These are phyloP conservation scores for Seira sanloemensis DNA, from an alignment of 2,888 invertebrate species.

Conservation along the genomic window DNA sequence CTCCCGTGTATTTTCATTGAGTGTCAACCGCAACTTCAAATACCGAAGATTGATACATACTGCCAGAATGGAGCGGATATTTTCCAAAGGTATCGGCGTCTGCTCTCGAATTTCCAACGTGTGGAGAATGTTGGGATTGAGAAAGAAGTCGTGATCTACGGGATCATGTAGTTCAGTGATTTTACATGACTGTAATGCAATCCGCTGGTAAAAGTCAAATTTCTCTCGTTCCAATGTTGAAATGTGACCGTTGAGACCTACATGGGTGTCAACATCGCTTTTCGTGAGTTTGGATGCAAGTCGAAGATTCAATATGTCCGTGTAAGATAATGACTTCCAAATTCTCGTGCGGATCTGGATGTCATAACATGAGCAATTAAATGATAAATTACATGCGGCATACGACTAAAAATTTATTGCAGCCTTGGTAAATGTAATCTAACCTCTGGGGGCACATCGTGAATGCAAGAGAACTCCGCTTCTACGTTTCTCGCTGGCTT, in stretches of 20 bases:
- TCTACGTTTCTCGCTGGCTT: slow-evolving; percentile 22
- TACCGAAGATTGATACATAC: slow-evolving; percentile 42
- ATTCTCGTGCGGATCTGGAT: slow-evolving; percentile 50
- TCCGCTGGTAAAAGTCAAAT: slow-evolving; percentile 49
- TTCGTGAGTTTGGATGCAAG: slow-evolving; percentile 48
- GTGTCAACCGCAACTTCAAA: slow-evolving; percentile 47
- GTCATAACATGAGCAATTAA: too few relatives aligned
- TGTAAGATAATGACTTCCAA: slow-evolving; percentile 35
- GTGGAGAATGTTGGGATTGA: slow-evolving; percentile 45
- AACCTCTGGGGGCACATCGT: slow-evolving; percentile 47
- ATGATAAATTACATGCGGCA: too few relatives aligned
- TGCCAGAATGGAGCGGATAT: slow-evolving; percentile 37
- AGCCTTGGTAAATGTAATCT: background rate
- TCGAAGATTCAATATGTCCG: slow-evolving; percentile 46
- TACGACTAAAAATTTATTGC: too few relatives aligned
- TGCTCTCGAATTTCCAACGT: slow-evolving; percentile 48
- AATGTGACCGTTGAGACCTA: slow-evolving; percentile 44
- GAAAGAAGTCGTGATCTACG: slow-evolving; percentile 47
- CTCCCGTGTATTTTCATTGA: slow-evolving; percentile 31
- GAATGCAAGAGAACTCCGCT: slow-evolving; percentile 28
- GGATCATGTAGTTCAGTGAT: slow-evolving; percentile 44
- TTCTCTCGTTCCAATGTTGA: slow-evolving; percentile 16
- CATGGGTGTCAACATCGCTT: slow-evolving; percentile 45
- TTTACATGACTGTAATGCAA: slow-evolving; percentile 47
- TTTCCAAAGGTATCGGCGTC: slow-evolving; percentile 42